Evolutionary conservation across 2,797 vertebrate genomes (phyloP).

Genomic region (Artibeus jamaicensis): DNA sequence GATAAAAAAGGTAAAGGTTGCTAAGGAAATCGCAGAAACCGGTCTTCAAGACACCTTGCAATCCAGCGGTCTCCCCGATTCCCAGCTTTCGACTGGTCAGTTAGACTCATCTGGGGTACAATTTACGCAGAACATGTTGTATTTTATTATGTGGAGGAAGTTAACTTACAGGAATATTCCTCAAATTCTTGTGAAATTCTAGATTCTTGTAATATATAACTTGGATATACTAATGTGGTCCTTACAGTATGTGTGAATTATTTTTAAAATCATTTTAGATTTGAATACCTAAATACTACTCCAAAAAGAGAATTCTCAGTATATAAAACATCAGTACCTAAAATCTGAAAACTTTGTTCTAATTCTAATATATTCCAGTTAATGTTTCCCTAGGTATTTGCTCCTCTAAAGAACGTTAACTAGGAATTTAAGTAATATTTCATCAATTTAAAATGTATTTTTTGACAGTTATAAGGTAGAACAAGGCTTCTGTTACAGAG

Average conservation of each 20-base stretch:
- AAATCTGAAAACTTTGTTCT: background rate
- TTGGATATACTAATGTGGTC: background rate
- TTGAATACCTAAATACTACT: background rate
- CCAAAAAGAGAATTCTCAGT: background rate
- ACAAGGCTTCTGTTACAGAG: background rate
- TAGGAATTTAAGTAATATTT: background rate
- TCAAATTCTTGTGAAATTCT: background rate
- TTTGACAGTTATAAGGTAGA: background rate
- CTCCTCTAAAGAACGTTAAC: background rate
- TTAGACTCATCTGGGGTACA: background rate
- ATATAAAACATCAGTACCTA: background rate
- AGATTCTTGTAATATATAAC: background rate
- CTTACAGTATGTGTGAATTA: background rate
- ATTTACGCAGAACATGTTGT: background rate
- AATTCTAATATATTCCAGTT: background rate
- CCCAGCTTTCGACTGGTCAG: background rate
- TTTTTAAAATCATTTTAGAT: slow-evolving; percentile 16
- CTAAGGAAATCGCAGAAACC: background rate
- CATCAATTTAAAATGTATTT: background rate
- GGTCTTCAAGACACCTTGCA: background rate
- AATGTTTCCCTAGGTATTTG: background rate
- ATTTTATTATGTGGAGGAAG: background rate
- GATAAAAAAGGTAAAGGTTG: background rate
- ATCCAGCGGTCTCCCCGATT: background rate
- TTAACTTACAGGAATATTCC: background rate